Evolutionary conservation across 1,140 invertebrate genomes (phyloP).

Genomic region (Drosophila arizonae): DNA sequence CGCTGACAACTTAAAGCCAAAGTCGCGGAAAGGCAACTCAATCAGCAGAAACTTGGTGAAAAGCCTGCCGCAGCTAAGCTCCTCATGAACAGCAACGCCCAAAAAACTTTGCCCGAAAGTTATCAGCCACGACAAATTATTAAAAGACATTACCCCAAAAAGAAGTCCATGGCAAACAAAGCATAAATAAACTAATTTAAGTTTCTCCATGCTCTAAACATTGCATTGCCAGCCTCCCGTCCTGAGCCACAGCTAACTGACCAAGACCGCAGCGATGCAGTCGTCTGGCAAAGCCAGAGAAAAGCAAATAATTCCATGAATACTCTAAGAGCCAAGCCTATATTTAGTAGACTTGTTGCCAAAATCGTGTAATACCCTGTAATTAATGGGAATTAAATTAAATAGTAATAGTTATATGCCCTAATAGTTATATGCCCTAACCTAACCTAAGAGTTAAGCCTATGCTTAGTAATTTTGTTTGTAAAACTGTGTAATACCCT

Average conservation of each 20-base stretch:
- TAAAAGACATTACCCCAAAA: constrained; percentile 50
- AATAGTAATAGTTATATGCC: no score
- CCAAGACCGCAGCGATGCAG: constrained; percentile 22
- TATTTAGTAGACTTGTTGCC: neutral
- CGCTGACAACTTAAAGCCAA: constrained; percentile 72
- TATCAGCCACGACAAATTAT: constrained; percentile 62
- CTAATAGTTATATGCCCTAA: no score
- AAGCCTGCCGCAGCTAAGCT: constrained; percentile 16
- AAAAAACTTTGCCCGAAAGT: constrained; percentile 55
- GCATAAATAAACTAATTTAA: constrained; percentile 80
- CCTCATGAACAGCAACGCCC: constrained; percentile 6
- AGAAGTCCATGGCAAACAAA: constrained; percentile 60
- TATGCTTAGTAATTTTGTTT: no score
- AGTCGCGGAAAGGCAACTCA: constrained; percentile 62
- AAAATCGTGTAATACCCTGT: neutral
- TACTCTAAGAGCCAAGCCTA: constrained; percentile 2
- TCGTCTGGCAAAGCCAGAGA: constrained; percentile 14
- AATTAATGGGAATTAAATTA: no score
- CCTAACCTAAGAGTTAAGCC: no score
- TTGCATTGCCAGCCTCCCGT: constrained; percentile 18
- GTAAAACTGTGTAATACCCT: no score
- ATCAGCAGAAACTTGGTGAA: constrained; percentile 67
- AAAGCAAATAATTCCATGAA: constrained; percentile 10
- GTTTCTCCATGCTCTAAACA: constrained; percentile 50
- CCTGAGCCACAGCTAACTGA: neutral